Percentiles rank a stretch among this genome's conserved stretches.
Evolutionary conservation across 2,888 invertebrate genomes (phyloP).

Genomic region (Eilema caniola): DNA sequence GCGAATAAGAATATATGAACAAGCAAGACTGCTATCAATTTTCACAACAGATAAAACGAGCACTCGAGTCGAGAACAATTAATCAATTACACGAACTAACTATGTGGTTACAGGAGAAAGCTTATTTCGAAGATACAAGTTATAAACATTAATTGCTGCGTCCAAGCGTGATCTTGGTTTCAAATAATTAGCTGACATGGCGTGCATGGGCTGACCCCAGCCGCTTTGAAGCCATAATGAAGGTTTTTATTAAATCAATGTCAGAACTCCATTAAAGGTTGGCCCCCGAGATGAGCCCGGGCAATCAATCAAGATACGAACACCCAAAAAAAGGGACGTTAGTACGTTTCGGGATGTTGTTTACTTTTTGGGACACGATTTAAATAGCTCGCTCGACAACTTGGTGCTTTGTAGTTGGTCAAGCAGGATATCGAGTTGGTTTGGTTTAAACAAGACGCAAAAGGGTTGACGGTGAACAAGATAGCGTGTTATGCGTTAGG

Average conservation of each 20-base stretch:
- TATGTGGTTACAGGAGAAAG: slow-evolving; percentile 59
- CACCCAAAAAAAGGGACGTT: slow-evolving; percentile 55
- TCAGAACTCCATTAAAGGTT: slow-evolving; percentile 82
- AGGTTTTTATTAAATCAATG: slow-evolving; percentile 86
- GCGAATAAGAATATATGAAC: slow-evolving; percentile 2
- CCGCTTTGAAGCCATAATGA: slow-evolving; percentile 77
- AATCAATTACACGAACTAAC: slow-evolving; percentile 55
- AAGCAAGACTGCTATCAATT: slow-evolving; percentile 15
- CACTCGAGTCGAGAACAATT: slow-evolving; percentile 34
- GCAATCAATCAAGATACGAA: slow-evolving; percentile 81
- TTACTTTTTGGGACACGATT: slow-evolving; percentile 61
- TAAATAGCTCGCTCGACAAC: slow-evolving; percentile 56
- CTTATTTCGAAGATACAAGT: slow-evolving; percentile 50
- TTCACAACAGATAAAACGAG: slow-evolving; percentile 23
- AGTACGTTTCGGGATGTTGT: slow-evolving; percentile 54
- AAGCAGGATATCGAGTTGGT: slow-evolving; percentile 23
- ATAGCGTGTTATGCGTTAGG: too few relatives aligned
- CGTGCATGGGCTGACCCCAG: slow-evolving; percentile 55
- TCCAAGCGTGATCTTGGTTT: slow-evolving; percentile 54
- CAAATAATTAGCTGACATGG: slow-evolving; percentile 60
- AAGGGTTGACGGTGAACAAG: slow-evolving; percentile 52
- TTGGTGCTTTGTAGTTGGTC: slow-evolving; percentile 34
- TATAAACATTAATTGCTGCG: slow-evolving; percentile 57
- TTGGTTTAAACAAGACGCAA: slow-evolving; percentile 43
- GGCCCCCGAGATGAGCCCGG: slow-evolving; percentile 64